These are phyloP conservation scores for Acropternis orthonyx DNA, from an alignment of 2,797 vertebrate species.

Conservation along the genomic window DNA sequence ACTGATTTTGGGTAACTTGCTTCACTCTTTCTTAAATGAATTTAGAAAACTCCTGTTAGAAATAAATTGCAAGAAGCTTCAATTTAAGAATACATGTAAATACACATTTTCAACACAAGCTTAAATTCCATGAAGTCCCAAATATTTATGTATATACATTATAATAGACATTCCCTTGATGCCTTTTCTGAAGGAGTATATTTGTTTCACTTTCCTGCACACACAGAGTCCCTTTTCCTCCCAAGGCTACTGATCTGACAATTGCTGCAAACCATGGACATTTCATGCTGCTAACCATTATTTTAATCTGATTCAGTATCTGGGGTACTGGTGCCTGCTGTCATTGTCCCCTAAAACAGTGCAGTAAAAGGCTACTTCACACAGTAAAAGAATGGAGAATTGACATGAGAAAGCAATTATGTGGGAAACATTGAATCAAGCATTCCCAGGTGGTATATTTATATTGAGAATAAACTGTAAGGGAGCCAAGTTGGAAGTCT, in stretches of 20 bases:
- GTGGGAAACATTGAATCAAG: conserved; percentile 55
- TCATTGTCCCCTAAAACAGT: not conserved
- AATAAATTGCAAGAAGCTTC: not conserved
- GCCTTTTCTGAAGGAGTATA: not conserved
- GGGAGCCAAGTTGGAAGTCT: conserved; percentile 57
- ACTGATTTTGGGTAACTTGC: not conserved
- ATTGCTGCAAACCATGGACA: not conserved
- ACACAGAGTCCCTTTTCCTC: not conserved
- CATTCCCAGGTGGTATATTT: conserved; percentile 71
- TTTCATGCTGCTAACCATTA: not conserved
- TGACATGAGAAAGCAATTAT: conserved; percentile 69
- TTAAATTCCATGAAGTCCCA: not conserved
- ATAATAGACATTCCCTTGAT: not conserved
- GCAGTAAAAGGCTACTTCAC: not conserved
- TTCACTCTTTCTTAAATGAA: not conserved
- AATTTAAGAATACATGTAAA: not conserved
- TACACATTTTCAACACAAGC: not conserved
- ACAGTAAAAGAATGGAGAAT: conserved; percentile 20
- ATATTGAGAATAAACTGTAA: conserved; percentile 54
- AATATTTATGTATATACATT: not conserved
- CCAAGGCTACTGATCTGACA: not conserved
- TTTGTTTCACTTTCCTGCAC: not conserved
- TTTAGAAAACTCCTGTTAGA: not conserved
- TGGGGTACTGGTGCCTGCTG: not conserved
- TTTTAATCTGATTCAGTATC: not conserved